phyloP scores from a whole-genome alignment of 2,113 vertebrate genomes.

The Xiphophorus hellerii region DNA sequence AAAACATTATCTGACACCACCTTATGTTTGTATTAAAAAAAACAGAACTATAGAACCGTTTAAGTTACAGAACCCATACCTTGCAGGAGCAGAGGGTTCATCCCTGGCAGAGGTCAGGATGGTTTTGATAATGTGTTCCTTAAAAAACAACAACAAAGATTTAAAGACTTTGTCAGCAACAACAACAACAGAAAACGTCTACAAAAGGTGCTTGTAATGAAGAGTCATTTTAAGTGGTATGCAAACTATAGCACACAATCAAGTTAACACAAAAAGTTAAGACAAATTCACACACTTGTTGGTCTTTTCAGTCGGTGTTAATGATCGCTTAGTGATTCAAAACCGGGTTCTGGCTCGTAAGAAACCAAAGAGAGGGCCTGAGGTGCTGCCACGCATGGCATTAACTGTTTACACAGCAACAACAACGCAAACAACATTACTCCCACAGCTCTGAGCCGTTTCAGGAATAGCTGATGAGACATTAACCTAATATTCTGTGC shows the following conservation, averaged over 20 bases:
- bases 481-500: slow-evolving; percentile 69
- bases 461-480: slow-evolving; percentile 70
- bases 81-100: slow-evolving; percentile 94
- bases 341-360: slow-evolving; percentile 60
- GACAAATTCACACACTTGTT: slow-evolving; percentile 23
- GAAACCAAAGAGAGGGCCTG: slow-evolving; percentile 43
- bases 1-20: not conserved
- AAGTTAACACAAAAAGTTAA: not conserved
- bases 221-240: not conserved
- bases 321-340: slow-evolving; percentile 74
- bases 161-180: not conserved
- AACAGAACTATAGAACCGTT: not conserved
- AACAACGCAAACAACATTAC: slow-evolving; percentile 64
- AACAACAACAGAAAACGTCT: not conserved
- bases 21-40: not conserved
- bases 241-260: not conserved
- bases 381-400: slow-evolving; percentile 74
- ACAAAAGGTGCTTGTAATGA: not conserved
- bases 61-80: slow-evolving; percentile 74
- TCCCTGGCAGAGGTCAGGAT: slow-evolving; percentile 94
- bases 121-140: slow-evolving; percentile 97
- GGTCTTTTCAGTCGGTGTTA: slow-evolving; percentile 50
- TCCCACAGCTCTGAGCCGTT: slow-evolving; percentile 53
- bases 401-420: slow-evolving; percentile 68
- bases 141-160: slow-evolving; percentile 43